phyloP scores from a whole-genome alignment of 1,140 invertebrate species.

The Drosophila seguyi region DNA sequence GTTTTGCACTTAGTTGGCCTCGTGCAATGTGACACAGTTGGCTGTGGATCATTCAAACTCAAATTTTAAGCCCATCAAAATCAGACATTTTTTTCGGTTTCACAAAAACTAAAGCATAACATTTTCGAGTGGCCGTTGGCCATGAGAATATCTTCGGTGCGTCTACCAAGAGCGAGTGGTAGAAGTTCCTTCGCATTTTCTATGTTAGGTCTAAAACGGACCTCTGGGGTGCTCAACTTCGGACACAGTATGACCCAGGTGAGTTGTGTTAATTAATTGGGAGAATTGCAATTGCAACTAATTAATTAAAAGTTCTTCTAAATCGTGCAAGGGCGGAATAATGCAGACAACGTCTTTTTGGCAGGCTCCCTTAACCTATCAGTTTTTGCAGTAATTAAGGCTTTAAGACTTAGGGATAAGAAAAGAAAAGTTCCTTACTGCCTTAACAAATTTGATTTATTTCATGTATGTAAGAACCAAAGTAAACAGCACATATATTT shows the following conservation, averaged over 20 bases:
- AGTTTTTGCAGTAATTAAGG: too few relatives aligned
- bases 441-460: too few relatives aligned
- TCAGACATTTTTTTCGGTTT: neutral
- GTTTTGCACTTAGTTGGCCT: constrained; percentile 14
- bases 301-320: too few relatives aligned
- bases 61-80: constrained; percentile 25
- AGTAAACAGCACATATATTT: too few relatives aligned
- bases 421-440: too few relatives aligned
- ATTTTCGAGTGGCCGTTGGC: constrained; percentile 4
- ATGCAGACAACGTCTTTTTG: too few relatives aligned
- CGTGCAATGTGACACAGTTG: constrained; percentile 10
- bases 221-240: constrained; percentile 27
- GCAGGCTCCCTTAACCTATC: too few relatives aligned
- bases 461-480: too few relatives aligned
- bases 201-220: constrained; percentile 5
- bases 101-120: neutral
- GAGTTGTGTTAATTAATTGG: constrained; percentile 2
- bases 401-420: too few relatives aligned
- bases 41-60: constrained; percentile 7
- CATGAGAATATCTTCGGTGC: constrained; percentile 23
- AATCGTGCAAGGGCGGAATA: too few relatives aligned
- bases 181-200: constrained; percentile 32
- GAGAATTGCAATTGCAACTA: too few relatives aligned
- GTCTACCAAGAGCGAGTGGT: constrained; percentile 34
- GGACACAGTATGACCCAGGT: constrained; percentile 32